Conservation (phyloP, 92 coral and sea anemone genomes). For the Metridium senile region DNA sequence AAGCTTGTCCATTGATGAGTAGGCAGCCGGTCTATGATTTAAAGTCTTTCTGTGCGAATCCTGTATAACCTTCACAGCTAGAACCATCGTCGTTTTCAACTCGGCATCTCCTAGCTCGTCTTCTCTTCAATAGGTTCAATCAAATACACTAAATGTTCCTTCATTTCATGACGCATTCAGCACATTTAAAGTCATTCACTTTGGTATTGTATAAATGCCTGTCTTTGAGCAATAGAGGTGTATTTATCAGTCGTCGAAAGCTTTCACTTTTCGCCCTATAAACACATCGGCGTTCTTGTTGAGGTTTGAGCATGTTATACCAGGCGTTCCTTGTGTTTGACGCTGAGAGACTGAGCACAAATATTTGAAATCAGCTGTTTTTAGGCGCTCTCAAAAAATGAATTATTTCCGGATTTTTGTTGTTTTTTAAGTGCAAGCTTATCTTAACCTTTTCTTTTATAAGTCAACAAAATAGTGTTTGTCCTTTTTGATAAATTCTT, state of each 20-base stretch:
- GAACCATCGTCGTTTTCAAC: not conserved
- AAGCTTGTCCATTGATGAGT: conserved; percentile 22
- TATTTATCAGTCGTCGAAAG: not conserved
- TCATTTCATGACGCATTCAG: not conserved
- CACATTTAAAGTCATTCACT: not conserved
- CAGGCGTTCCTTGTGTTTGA: conserved; percentile 27
- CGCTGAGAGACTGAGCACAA: conserved; percentile 7
- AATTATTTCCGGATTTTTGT: too few relatives aligned
- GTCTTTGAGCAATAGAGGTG: not conserved
- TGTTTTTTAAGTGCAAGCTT: too few relatives aligned
- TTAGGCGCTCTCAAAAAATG: too few relatives aligned
- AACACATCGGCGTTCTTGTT: not conserved
- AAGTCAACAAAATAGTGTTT: too few relatives aligned
- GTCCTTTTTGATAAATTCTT: too few relatives aligned
- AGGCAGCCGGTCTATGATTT: conserved; percentile 4
- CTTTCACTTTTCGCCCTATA: not conserved
- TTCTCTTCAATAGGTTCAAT: not conserved
- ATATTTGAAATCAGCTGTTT: not conserved
- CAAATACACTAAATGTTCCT: not conserved
- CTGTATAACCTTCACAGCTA: conserved; percentile 12
- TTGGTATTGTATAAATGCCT: not conserved
- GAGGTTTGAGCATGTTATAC: not conserved
- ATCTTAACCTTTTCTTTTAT: too few relatives aligned
- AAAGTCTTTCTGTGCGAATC: conserved; percentile 8
- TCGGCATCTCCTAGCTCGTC: not conserved